Percentiles rank a stretch among this genome's conserved stretches.
These are phyloP conservation scores for Chionis minor DNA, from an alignment of 2,113 vertebrate genomes.

Conservation along the genomic window DNA sequence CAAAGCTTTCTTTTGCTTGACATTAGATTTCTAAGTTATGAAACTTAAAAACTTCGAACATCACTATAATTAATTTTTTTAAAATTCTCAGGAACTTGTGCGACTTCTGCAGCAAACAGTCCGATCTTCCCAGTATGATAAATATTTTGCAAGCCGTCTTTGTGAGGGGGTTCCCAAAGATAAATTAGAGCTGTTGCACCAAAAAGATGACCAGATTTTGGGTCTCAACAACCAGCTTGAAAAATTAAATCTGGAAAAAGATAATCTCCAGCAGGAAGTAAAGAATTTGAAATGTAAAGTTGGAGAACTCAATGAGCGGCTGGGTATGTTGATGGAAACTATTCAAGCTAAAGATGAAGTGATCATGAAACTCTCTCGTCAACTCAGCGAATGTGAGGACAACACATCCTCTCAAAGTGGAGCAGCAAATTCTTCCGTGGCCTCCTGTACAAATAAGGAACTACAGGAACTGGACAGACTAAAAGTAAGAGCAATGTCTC, in stretches of 20 bases:
- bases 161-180: conserved; percentile 57
- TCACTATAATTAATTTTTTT: background rate
- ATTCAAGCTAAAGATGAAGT: conserved; percentile 97
- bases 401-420: background rate
- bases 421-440: background rate
- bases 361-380: conserved; percentile 90
- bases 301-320: conserved; percentile 88
- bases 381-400: conserved; percentile 75
- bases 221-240: conserved; percentile 89
- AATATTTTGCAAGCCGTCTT: conserved; percentile 68
- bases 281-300: conserved; percentile 85
- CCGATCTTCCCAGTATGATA: conserved; percentile 87
- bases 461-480: conserved; percentile 86
- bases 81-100: conserved; percentile 85
- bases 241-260: conserved; percentile 84
- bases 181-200: conserved; percentile 74
- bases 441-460: conserved; percentile 63
- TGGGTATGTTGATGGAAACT: conserved; percentile 95
- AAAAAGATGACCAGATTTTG: conserved; percentile 86
- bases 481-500: conserved; percentile 76
- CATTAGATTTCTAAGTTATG: background rate
- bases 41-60: background rate
- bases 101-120: conserved; percentile 95
- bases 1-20: background rate
- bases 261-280: conserved; percentile 86